phyloP scores from a whole-genome alignment of 2,113 vertebrate genomes.

The Morone chrysops region DNA sequence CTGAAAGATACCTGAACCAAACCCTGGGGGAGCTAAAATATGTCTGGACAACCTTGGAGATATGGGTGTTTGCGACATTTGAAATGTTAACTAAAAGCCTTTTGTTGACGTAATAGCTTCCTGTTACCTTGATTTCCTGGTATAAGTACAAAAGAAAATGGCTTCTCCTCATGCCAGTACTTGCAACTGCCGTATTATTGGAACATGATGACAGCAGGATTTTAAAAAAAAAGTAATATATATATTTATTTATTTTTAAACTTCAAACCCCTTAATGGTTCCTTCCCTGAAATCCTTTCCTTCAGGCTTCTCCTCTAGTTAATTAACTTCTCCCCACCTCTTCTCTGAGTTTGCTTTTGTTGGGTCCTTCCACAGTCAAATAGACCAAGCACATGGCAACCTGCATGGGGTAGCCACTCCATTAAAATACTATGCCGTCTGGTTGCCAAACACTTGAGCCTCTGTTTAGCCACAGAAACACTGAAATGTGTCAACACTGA shows the following conservation, averaged over 20 bases:
- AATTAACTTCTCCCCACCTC: constrained; percentile 73
- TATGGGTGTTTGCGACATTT: neutral
- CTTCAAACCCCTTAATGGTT: constrained; percentile 40
- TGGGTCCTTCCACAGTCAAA: constrained; percentile 64
- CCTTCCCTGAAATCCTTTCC: constrained; percentile 49
- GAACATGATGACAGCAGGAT: constrained; percentile 34
- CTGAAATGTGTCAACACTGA: constrained; percentile 84
- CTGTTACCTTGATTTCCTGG: constrained; percentile 17
- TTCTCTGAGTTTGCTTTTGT: constrained; percentile 70
- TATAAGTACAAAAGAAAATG: constrained; percentile 38
- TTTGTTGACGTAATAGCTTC: constrained; percentile 4
- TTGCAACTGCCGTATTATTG: constrained; percentile 25
- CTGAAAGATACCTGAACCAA: constrained; percentile 15
- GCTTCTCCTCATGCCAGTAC: constrained; percentile 1
- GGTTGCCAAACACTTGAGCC: constrained; percentile 84
- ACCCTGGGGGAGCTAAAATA: neutral
- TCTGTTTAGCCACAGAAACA: constrained; percentile 85
- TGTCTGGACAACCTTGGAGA: constrained; percentile 9
- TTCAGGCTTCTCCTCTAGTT: constrained; percentile 58
- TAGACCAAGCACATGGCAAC: constrained; percentile 76
- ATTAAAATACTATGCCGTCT: constrained; percentile 73
- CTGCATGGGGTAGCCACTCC: constrained; percentile 76
- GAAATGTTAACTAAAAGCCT: neutral
- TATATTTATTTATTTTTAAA: neutral
- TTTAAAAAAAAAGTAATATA: constrained; percentile 17